phyloP scores from a whole-genome alignment of 1,140 invertebrate genomes.

The Trichoplusia ni region DNA sequence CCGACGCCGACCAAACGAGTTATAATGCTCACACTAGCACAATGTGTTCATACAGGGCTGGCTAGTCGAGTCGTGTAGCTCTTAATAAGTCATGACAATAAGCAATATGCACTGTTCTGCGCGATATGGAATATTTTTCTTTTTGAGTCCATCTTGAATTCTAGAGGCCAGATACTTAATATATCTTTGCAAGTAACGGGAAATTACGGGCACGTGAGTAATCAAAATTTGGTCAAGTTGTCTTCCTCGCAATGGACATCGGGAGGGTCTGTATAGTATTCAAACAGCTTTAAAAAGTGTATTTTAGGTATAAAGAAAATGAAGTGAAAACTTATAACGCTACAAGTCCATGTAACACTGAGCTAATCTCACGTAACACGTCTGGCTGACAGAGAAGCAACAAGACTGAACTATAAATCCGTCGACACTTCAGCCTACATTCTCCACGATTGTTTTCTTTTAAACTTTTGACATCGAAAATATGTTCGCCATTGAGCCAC shows the following conservation, averaged over 20 bases:
- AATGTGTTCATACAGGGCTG: neutral
- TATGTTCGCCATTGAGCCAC: conserved; percentile 20
- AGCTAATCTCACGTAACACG: conserved; percentile 8
- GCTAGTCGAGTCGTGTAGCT: no score
- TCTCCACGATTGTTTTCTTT: conserved; percentile 14
- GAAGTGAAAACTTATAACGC: neutral
- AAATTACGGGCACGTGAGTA: no score
- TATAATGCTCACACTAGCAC: neutral
- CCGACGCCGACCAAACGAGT: neutral
- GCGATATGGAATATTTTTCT: no score
- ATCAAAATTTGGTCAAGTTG: no score
- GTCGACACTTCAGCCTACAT: conserved; percentile 1
- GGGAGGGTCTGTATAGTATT: no score
- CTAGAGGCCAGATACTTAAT: no score
- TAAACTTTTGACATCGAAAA: conserved; percentile 21
- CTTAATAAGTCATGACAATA: no score
- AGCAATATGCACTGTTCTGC: no score
- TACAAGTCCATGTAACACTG: neutral
- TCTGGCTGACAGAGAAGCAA: neutral
- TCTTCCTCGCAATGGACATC: no score
- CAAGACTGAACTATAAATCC: conserved; percentile 12
- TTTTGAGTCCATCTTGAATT: no score
- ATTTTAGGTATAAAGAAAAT: neutral
- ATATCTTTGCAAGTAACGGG: no score
- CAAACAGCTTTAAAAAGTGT: no score